These are phyloP conservation scores for Elegia similella DNA, from an alignment of 2,888 invertebrate species.

Conservation along the genomic window DNA sequence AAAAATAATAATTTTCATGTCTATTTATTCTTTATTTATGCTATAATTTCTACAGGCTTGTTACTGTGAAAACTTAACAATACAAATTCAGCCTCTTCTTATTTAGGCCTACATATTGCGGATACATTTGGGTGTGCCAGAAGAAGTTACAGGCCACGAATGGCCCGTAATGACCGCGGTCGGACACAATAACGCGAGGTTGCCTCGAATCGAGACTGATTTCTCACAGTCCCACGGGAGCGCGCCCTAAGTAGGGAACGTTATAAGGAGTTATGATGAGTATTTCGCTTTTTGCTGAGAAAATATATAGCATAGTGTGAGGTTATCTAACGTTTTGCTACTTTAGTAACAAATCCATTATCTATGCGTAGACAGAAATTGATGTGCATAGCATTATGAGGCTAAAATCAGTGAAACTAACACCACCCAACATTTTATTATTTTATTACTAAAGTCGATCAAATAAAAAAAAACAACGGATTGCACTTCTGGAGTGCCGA, in stretches of 20 bases:
- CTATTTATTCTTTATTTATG: no score
- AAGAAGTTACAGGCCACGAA: slow-evolving; percentile 58
- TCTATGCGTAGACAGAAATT: no score
- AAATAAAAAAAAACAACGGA: no score
- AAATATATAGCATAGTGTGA: slow-evolving; percentile 3
- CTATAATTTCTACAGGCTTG: neutral
- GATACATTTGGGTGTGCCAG: slow-evolving; percentile 43
- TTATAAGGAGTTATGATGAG: slow-evolving; percentile 51
- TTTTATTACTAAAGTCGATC: no score
- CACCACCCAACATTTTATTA: no score
- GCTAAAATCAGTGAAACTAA: no score
- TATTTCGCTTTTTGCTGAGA: slow-evolving; percentile 21
- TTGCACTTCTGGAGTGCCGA: no score
- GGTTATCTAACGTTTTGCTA: neutral
- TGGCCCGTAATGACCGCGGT: slow-evolving; percentile 65
- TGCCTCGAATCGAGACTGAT: slow-evolving; percentile 50
- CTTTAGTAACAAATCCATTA: no score
- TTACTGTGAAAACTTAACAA: neutral
- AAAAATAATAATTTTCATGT: no score
- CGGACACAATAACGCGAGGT: slow-evolving; percentile 55
- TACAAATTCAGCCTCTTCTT: slow-evolving; percentile 1
- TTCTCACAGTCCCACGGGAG: slow-evolving; percentile 51
- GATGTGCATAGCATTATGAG: no score
- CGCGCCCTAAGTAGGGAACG: slow-evolving; percentile 31
- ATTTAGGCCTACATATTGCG: slow-evolving; percentile 26